Base-by-base conservation (phyloP, 2,113 vertebrate genomes). In the Motacilla tschutschensis region DNA sequence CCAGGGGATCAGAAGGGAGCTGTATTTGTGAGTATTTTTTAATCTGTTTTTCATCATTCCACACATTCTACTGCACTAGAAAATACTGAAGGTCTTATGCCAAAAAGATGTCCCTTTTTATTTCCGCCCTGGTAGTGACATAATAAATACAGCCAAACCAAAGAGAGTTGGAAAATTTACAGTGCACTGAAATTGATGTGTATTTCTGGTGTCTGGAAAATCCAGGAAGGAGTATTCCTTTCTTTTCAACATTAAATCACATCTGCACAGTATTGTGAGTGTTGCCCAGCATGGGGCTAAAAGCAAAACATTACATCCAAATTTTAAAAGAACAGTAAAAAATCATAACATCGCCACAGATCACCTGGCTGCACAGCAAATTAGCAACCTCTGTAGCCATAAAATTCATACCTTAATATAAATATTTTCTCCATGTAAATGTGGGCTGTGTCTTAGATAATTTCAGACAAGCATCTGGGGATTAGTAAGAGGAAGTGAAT, bases 161-260 rank as follows among this genome's bases (percentile, higher is more conserved):
- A 86, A 82, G 43, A 85, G 53, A 82, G 14, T 3, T 93, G 76
- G 59, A 72, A 85, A 80, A 70, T 41, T 46, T 75, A 65, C 40
- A 88, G 53, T 50, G 16, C 12, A 5, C 25, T 82, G 46, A 65
- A 81, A 33, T 51, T 80, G 26, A 33, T 59, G 17, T 73, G 31
- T 85, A 47, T 93, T 94, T 93, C 65, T 79, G 53, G 53, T 90
- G 73, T 38, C 60, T 82, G 60, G 60, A 86, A 93, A 91, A 85
- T 66, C n/a, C 78, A 75, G 62, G 77, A 77, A 87, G 50, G 46
- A 74, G 28, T 28, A 35, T 89, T 87, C 59, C 72, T 87, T 79
- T 70, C 54, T 91, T 82, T 90, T 82, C 3, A 1, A 4, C 65
- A 76, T 89, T 90, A 85, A 93, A 89, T 92, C 64, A 58, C 33